Evolutionary conservation across 1,140 invertebrate genomes (phyloP), one percentile per base, ranked within the genome.

Genomic region (Caenorhabditis latens): DNA sequence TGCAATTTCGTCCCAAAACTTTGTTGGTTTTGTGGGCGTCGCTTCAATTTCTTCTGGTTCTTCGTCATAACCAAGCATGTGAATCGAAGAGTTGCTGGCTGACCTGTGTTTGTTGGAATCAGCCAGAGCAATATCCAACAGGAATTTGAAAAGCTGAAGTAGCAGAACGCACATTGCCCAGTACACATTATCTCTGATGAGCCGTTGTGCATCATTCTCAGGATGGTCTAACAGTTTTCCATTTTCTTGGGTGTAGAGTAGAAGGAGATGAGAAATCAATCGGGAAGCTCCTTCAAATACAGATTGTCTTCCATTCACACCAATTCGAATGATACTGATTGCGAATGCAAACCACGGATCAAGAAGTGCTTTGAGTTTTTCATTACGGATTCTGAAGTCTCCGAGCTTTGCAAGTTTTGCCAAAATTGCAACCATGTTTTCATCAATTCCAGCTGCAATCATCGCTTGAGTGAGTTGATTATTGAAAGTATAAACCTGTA

Each of bases 291-390:
- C 71, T 79, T 79, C 71, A 50, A 79, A 79, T 0, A 79, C 46
- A 9, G 71, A 79, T 14, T 13, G n/a, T 16, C 46, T n/a, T 32
- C 71, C 71, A 14, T 79, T 79, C 0, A 79, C 71, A 8, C 71
- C 71, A 14, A 79, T 79, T 53, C 71, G n/a, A 8, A 79, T 79
- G n/a, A 79, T 53, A 19, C 71, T 79, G 46, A 79, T 79, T 2
- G 71, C 71, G 50, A 79, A 79, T 53, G 71, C 71, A 50, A 79
- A 79, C 71, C 71, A 79, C 7, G 71, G 71, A 50, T 79, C 71
- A 2, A 79, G n/a, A 11, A 79, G 46, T 7, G 71, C 71, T 79
- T 79, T 79, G 14, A 79, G 21, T 13, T 79, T 79, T 79, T 79
- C 71, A 24, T 79, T 79, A 4, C 71, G 71, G 9, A 79, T 79